Percentiles rank a stretch among this genome's conserved stretches.
Evolutionary conservation across 2,888 invertebrate species (phyloP).

Genomic region (Bellardia pandia): DNA sequence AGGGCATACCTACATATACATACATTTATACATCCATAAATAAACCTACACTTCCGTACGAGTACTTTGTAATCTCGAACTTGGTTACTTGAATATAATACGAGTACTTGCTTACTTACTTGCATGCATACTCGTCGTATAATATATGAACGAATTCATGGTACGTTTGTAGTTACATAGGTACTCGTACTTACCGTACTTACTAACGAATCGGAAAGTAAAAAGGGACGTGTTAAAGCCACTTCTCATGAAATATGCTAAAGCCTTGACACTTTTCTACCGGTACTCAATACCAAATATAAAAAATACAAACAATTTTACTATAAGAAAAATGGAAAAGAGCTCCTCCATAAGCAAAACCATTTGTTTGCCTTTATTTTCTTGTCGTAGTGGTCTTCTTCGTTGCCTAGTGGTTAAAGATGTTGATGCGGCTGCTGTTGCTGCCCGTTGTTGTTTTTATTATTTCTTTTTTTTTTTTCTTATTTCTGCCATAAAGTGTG

Average conservation of each 20-base stretch:
- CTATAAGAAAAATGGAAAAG: constrained; percentile 14
- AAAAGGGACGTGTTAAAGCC: constrained; percentile 75
- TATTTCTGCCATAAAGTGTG: constrained; percentile 71
- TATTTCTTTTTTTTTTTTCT: constrained; percentile 18
- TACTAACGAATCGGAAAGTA: constrained; percentile 73
- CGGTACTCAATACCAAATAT: constrained; percentile 65
- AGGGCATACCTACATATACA: constrained; percentile 22
- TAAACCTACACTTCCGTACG: not conserved
- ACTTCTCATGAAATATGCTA: constrained; percentile 83
- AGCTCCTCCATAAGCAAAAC: constrained; percentile 56
- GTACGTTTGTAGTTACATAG: not conserved
- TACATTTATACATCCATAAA: not conserved
- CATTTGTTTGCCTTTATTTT: constrained; percentile 61
- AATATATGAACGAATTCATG: not conserved
- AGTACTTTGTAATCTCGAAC: not conserved
- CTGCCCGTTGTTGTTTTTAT: constrained; percentile 21
- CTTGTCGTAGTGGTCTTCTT: constrained; percentile 30
- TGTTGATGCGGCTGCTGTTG: constrained; percentile 45
- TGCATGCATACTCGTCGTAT: not conserved
- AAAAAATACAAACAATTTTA: not conserved
- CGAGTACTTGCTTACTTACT: not conserved
- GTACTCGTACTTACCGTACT: constrained; percentile 43
- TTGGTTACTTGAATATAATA: not conserved
- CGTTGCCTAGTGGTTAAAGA: constrained; percentile 47
- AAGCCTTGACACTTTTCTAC: constrained; percentile 82